Conservation (phyloP, 2,797 vertebrate species). For the Smutsia gigantea region DNA sequence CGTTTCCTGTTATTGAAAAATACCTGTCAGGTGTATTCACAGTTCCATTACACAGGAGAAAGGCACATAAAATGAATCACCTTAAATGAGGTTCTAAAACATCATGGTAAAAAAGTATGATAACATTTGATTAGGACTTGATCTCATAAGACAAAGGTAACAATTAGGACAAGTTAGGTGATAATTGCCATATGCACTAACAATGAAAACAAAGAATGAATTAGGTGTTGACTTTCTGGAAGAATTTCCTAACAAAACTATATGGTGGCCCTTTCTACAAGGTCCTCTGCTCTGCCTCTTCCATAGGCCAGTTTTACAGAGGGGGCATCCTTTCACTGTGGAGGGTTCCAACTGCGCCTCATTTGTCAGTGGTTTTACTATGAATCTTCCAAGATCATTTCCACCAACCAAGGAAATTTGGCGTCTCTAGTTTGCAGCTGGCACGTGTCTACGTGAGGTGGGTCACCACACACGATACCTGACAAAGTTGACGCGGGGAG, state of each 20-base stretch:
- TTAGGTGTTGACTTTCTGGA: background rate
- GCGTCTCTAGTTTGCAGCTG: background rate
- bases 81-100: background rate
- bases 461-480: background rate
- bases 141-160: background rate
- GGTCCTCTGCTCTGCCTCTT: background rate
- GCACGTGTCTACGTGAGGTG: rapidly evolving
- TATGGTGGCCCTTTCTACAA: background rate
- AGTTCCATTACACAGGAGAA: background rate
- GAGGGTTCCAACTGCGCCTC: background rate
- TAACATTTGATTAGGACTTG: background rate
- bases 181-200: background rate
- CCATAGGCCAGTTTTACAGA: background rate
- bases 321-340: too few relatives aligned
- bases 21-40: too few relatives aligned
- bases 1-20: background rate
- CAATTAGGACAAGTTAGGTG: background rate
- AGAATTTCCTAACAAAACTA: background rate
- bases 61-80: background rate
- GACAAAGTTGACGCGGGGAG: background rate
- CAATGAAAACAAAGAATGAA: background rate
- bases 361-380: background rate
- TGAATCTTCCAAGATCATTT: background rate
- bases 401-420: background rate
- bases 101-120: background rate